Evolutionary conservation across 1,140 invertebrate genomes (phyloP), one percentile per base, ranked within the genome.

Genomic region (Oryctes rhinoceros): DNA sequence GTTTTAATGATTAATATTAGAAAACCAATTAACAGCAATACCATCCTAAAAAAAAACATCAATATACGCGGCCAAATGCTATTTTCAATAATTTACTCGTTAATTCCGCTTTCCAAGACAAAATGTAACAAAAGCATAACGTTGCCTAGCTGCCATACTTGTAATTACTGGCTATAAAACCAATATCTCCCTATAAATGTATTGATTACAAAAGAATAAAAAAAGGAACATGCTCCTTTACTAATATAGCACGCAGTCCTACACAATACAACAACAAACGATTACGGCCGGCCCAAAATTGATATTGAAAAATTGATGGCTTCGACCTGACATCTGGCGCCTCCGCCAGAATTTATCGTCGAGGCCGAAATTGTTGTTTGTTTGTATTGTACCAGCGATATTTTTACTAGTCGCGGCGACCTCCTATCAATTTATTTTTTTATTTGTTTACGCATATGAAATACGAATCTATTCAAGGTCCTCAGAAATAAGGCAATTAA

Each of bases 301-400:
- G 53, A 59, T 59, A 59, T 59, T 59, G 53, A 59, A 59, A 59
- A 59, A 59, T 59, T 59, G 18, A 59, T 59, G 53, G 53, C 18
- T 59, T 18, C 53, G 53, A 7, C n/a, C 53, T 59, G 53, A 59
- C 53, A 59, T 59, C 53, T 59, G 53, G 53, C 15, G 53, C 18
- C 53, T 59, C 53, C 53, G 15, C 53, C 15, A 18, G n/a, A 59
- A 59, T 18, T 59, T 59, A 59, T 59, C 18, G 18, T 18, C 39
- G 39, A 44, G 15, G 1, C 13, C 53, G 53, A 59, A 59, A 59
- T 44, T 1, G 5, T 4, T 44, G 39, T 44, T 59, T 18, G 53
- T n/a, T 59, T 18, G 53, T n/a, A 59, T n/a, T n/a, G 18, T 59
- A 18, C n/a, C 13, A 59, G 3, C 15, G 53, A n/a, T 59, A 59